Conservation (phyloP, 1,140 invertebrate species). For the Drosophila miranda region DNA sequence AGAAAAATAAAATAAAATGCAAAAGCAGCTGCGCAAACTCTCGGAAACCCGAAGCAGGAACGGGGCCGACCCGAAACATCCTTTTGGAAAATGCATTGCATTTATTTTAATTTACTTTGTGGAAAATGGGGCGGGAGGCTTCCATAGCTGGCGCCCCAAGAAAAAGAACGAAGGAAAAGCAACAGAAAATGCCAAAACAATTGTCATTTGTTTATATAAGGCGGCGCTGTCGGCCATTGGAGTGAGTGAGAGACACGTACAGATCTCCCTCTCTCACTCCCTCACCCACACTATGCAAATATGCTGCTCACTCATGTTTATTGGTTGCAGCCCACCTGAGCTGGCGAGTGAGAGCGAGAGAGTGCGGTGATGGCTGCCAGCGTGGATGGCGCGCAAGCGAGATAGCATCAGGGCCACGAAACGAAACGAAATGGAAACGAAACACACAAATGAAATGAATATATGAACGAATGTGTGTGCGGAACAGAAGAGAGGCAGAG, state of each 20-base stretch:
- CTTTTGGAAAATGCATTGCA: conserved; percentile 60
- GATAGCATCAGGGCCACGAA: conserved; percentile 1
- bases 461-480: conserved; percentile 1
- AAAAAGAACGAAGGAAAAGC: conserved; percentile 34
- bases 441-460: too few species aligned
- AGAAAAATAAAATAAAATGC: conserved; percentile 48
- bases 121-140: not conserved
- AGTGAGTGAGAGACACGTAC: conserved; percentile 58
- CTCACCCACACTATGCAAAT: conserved; percentile 65
- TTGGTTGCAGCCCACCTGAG: conserved; percentile 79
- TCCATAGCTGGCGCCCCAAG: conserved; percentile 18
- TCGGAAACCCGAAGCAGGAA: conserved; percentile 18
- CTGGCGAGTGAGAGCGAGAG: conserved; percentile 9
- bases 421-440: too few species aligned
- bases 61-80: conserved; percentile 9
- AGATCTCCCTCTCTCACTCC: conserved; percentile 22
- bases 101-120: conserved; percentile 80
- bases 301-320: conserved; percentile 79
- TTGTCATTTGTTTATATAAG: conserved; percentile 82
- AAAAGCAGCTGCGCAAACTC: conserved; percentile 72
- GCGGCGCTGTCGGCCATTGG: conserved; percentile 54
- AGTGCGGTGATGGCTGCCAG: conserved; percentile 19
- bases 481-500: conserved; percentile 41
- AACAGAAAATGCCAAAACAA: conserved; percentile 77
- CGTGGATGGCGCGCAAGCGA: conserved; percentile 30